Conservation (phyloP, 1,140 invertebrate genomes). For the Condylostylus longicornis region DNA sequence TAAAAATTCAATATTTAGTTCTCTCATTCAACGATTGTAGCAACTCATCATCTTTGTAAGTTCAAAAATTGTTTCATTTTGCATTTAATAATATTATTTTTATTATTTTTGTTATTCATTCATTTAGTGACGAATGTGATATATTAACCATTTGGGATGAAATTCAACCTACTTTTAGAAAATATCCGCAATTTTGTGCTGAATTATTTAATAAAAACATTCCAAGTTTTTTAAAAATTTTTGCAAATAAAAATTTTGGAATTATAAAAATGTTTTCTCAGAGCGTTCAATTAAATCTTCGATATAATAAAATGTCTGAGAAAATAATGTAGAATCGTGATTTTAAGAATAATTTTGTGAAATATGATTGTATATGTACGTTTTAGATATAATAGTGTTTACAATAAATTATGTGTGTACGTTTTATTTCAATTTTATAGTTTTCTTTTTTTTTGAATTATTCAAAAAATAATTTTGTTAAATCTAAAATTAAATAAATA, state of each 20-base stretch:
- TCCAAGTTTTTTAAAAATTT: conserved; percentile 28
- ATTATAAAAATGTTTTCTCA: conserved; percentile 32
- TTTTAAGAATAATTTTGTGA: too few relatives aligned
- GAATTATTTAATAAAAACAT: conserved; percentile 27
- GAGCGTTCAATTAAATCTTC: conserved; percentile 28
- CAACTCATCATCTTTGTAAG: conserved; percentile 24
- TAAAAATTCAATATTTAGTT: conserved; percentile 30
- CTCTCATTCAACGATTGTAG: conserved; percentile 25
- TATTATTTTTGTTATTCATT: background rate
- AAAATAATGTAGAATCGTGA: conserved; percentile 22
- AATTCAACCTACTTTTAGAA: conserved; percentile 25
- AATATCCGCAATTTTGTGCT: conserved; percentile 29
- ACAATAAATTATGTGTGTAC: too few relatives aligned
- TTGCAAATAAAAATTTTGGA: conserved; percentile 23
- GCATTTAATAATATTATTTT: background rate
- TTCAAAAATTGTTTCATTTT: background rate
- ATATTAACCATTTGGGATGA: conserved; percentile 28
- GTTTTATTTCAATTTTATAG: too few relatives aligned
- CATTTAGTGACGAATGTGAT: conserved; percentile 24
- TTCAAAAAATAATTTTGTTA: too few relatives aligned
- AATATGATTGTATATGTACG: too few relatives aligned
- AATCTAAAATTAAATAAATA: too few relatives aligned
- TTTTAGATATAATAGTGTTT: too few relatives aligned
- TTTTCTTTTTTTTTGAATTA: too few relatives aligned
- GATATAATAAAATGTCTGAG: conserved; percentile 29